Percentiles rank a stretch among this genome's conserved stretches.
Evolutionary conservation across 2,888 invertebrate genomes (phyloP).

Genomic region (Schizotus pectinicornis): DNA sequence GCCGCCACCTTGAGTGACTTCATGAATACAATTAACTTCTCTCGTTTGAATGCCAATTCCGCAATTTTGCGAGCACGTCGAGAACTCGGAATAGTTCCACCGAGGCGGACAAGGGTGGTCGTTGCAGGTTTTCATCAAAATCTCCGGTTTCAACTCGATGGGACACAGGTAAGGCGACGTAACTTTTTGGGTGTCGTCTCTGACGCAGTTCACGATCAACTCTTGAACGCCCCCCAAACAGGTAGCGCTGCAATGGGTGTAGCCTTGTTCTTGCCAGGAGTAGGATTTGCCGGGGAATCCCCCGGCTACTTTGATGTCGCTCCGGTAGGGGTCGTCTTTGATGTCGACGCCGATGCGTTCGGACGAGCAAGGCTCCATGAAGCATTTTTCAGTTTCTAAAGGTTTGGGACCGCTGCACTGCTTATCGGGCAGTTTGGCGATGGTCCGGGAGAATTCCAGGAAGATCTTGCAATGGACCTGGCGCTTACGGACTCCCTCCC

Average conservation of each 20-base stretch:
- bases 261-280: constrained; percentile 89
- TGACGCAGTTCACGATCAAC: constrained; percentile 84
- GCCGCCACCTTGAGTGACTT: constrained; percentile 84
- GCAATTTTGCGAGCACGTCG: constrained; percentile 89
- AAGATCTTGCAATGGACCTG: constrained; percentile 95
- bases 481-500: constrained; percentile 84
- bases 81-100: constrained; percentile 91
- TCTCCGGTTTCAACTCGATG: constrained; percentile 86
- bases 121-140: constrained; percentile 88
- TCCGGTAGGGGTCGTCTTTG: constrained; percentile 59
- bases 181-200: constrained; percentile 85
- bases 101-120: constrained; percentile 95
- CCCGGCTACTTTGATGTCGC: constrained; percentile 43
- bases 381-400: constrained; percentile 79
- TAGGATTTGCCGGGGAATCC: constrained; percentile 75
- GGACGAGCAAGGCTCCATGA: constrained; percentile 75
- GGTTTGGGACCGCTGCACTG: constrained; percentile 90
- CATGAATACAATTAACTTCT: constrained; percentile 86
- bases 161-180: constrained; percentile 89
- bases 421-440: constrained; percentile 85
- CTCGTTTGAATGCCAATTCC: constrained; percentile 93
- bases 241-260: constrained; percentile 91
- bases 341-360: constrained; percentile 59
- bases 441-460: constrained; percentile 87
- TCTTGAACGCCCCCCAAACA: constrained; percentile 91